Evolutionary conservation across 2,113 vertebrate species (phyloP).

Genomic region (Phasianus colchicus): DNA sequence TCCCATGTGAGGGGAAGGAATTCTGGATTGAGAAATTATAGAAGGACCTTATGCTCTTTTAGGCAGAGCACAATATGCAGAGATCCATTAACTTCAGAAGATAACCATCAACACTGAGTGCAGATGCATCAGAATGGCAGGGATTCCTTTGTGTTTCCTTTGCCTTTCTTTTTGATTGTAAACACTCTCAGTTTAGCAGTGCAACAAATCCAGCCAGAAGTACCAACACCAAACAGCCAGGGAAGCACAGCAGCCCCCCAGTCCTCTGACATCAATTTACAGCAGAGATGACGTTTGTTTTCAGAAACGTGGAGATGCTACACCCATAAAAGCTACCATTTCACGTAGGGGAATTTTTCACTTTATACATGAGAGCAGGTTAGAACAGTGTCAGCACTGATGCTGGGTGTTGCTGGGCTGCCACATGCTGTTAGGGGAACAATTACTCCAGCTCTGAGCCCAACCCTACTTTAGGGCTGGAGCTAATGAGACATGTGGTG

Average conservation of each 20-base stretch:
- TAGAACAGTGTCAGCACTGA: neutral
- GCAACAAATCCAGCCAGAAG: neutral
- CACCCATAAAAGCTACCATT: neutral
- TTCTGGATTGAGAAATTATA: neutral
- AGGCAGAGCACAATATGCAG: neutral
- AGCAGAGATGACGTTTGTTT: neutral
- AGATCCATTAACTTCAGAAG: neutral
- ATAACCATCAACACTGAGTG: neutral
- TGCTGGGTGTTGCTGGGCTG: slow-evolving; percentile 64
- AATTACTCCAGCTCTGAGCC: slow-evolving; percentile 63
- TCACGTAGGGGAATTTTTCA: neutral
- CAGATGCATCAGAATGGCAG: neutral
- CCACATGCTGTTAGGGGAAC: slow-evolving; percentile 73
- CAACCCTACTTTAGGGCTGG: slow-evolving; percentile 45
- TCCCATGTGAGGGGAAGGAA: neutral
- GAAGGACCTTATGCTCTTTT: neutral
- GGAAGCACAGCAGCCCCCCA: neutral
- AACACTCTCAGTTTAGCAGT: neutral
- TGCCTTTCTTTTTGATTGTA: neutral
- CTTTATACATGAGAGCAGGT: neutral
- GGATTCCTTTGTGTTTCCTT: neutral
- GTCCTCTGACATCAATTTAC: neutral
- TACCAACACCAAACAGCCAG: accelerated
- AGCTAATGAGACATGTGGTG: slow-evolving; percentile 32
- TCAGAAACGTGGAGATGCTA: neutral